Evolutionary conservation across 1,140 invertebrate species (phyloP), one percentile per base, ranked within the genome.

Genomic region (Lutraria rhynchaena): DNA sequence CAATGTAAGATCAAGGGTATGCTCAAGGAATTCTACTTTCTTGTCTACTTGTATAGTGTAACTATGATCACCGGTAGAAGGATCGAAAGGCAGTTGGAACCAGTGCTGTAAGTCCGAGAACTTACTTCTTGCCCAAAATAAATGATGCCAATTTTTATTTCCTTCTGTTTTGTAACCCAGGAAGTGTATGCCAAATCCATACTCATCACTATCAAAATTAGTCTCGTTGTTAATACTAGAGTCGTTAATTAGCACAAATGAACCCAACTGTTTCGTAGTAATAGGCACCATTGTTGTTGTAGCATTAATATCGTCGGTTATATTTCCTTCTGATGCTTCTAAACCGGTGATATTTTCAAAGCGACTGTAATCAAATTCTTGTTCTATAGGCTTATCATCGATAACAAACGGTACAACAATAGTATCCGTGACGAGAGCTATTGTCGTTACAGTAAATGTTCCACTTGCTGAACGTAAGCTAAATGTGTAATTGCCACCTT

Each of bases 281-380:
- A 31, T 55, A 22, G 22, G 27, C 19, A 35, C 31, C 13, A 29
- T 11, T 24, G 55, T 57, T 37, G 70, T 35, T 41, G 55, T 58
- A 7, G 53, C 31, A n/a, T 70, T 70, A 19, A 11, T 1, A 63
- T 22, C 44, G 9, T 74, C 51, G 5, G 70, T 74, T 17, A 24
- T 13, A 41, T 74, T 74, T 0, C 9, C 41, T 60, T 63, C 35
- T 19, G 29, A 2, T 3, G 1, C 33, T 73, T 51, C 51, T n/a
- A 74, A 27, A 22, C 70, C 70, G 19, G 51, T 74, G 1, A 74
- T 58, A 44, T 74, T 74, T 57, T 74, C 55, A 58, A 74, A 74
- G 11, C 24, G 19, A 58, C 55, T 74, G 11, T 24, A 29, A 29
- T 74, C 70, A 74, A 74, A 74, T 24, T 58, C 51, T 7, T 19